Evolutionary conservation across 2,797 vertebrate genomes (phyloP).

Genomic region (Sphenodon punctatus): DNA sequence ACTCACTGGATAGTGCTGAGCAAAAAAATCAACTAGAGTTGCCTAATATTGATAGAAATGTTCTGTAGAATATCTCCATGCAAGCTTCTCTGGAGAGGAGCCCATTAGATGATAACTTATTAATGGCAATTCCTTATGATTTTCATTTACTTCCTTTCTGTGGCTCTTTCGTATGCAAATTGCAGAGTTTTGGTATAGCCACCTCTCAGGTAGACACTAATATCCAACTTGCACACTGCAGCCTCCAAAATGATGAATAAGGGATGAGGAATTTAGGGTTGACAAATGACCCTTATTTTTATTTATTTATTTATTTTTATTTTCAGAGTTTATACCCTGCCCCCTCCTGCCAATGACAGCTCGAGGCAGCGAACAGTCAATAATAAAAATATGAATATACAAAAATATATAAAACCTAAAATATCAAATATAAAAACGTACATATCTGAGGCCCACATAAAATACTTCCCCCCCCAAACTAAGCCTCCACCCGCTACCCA

Average conservation of each 20-base stretch:
- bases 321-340: no score
- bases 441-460: no score
- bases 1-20: background rate
- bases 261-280: background rate
- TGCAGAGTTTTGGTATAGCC: background rate
- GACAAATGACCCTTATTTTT: no score
- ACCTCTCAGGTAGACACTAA: background rate
- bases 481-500: no score
- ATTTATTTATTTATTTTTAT: no score
- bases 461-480: no score
- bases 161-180: background rate
- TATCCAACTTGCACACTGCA: background rate
- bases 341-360: no score
- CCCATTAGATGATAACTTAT: conserved; percentile 24
- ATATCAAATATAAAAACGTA: no score
- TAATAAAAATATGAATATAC: no score
- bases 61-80: conserved; percentile 7
- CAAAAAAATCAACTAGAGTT: conserved; percentile 16
- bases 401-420: no score
- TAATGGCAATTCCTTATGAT: conserved; percentile 31
- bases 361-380: no score
- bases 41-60: background rate
- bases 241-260: background rate
- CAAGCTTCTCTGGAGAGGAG: background rate
- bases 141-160: conserved; percentile 20